A percentile compares a stretch with the other conserved stretches of the same genome.
phyloP scores from a whole-genome alignment of 2,888 invertebrate genomes.

The Eupithecia subumbrata region DNA sequence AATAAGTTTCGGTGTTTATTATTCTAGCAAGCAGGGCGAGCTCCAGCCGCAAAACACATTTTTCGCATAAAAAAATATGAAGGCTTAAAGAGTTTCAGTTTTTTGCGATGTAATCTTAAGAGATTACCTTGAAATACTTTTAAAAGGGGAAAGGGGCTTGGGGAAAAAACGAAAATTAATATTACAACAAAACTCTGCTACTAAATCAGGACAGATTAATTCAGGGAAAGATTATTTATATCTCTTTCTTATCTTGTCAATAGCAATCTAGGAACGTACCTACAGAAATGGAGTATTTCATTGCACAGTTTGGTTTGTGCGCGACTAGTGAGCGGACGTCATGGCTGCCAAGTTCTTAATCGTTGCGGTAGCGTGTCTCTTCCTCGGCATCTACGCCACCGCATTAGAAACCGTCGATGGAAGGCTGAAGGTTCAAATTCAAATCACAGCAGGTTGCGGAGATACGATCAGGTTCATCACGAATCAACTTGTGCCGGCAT shows the following conservation, averaged over 20 bases:
- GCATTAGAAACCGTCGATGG: conserved; percentile 61
- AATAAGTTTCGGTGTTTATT: conserved; percentile 71
- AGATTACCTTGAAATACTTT: conserved; percentile 77
- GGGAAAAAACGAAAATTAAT: conserved; percentile 62
- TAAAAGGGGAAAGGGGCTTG: conserved; percentile 56
- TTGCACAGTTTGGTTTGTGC: conserved; percentile 41
- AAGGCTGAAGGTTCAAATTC: conserved; percentile 65
- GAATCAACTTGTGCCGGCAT: conserved; percentile 58
- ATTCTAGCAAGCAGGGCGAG: conserved; percentile 55
- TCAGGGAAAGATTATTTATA: conserved; percentile 30
- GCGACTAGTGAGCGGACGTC: conserved; percentile 38
- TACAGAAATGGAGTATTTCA: conserved; percentile 18
- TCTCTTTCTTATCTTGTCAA: conserved; percentile 31
- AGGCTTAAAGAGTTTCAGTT: conserved; percentile 73
- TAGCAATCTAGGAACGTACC: conserved; percentile 30
- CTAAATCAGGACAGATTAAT: conserved; percentile 26
- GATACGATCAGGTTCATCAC: conserved; percentile 66
- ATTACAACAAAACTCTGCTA: conserved; percentile 48
- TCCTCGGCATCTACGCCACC: conserved; percentile 41
- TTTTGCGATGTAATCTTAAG: conserved; percentile 73
- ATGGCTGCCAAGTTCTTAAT: conserved; percentile 50
- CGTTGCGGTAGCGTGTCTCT: conserved; percentile 36
- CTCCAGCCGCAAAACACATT: conserved; percentile 65
- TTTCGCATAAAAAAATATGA: conserved; percentile 74
- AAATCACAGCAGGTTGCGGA: conserved; percentile 67